These are phyloP conservation scores for Bombus sibiricus DNA, from an alignment of 1,140 invertebrate species.

Conservation along the genomic window DNA sequence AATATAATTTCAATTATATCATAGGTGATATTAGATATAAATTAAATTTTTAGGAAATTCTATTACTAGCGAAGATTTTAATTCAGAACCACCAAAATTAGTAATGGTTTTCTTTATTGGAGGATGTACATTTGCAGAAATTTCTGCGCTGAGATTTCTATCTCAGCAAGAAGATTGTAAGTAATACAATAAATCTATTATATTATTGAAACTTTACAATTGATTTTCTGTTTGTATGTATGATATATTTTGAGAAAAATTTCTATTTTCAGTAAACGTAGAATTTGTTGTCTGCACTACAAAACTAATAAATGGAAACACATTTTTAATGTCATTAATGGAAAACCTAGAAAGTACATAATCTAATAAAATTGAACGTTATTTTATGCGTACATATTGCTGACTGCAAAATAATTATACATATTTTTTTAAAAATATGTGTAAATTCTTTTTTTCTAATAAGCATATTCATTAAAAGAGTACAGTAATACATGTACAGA, in stretches of 20 bases:
- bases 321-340: constrained; percentile 90
- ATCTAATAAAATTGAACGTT: neutral
- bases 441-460: neutral
- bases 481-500: neutral
- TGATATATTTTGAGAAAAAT: constrained; percentile 26
- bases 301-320: constrained; percentile 95
- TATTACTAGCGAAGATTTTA: constrained; percentile 86
- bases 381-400: neutral
- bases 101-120: constrained; percentile 98
- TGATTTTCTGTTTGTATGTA: neutral
- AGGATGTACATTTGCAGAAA: constrained; percentile 97
- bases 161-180: constrained; percentile 95
- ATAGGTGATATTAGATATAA: neutral
- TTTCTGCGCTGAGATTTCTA: constrained; percentile 95
- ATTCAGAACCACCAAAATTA: constrained; percentile 88
- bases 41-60: constrained; percentile 81
- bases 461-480: neutral
- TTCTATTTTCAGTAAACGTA: constrained; percentile 87
- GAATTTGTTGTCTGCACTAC: constrained; percentile 97
- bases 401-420: neutral
- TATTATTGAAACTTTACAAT: neutral
- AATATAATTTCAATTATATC: neutral
- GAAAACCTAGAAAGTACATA: constrained; percentile 80
- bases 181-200: constrained; percentile 62
- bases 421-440: constrained; percentile 7